Conservation (phyloP, 2,797 vertebrate genomes). For the Brachymystax lenok region DNA sequence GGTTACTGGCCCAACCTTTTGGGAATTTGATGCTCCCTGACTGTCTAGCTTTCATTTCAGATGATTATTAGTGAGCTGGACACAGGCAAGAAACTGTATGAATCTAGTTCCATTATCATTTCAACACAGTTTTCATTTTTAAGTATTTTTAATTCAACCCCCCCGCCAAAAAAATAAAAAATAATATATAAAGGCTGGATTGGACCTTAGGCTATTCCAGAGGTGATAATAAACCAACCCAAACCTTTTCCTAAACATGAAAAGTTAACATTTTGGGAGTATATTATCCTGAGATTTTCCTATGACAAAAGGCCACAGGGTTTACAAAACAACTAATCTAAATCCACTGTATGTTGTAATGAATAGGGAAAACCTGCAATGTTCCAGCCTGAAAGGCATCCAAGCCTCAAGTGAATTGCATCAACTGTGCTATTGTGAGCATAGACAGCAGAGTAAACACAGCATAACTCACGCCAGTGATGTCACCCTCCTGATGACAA, state of each 20-base stretch:
- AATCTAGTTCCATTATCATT: too few species aligned
- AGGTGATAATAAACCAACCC: background rate
- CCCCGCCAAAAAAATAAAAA: too few species aligned
- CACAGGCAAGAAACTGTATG: too few species aligned
- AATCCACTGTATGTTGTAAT: background rate
- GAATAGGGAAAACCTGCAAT: slow-evolving; percentile 41
- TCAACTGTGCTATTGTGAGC: slow-evolving; percentile 38
- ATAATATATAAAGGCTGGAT: too few species aligned
- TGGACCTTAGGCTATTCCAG: too few species aligned
- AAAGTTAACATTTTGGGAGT: background rate
- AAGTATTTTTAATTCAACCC: too few species aligned
- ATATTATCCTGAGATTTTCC: background rate
- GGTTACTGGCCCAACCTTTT: too few species aligned
- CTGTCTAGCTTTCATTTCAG: too few species aligned
- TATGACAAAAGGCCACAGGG: background rate
- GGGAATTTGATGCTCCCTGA: too few species aligned
- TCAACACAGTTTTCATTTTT: too few species aligned
- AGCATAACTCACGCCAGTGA: slow-evolving; percentile 20
- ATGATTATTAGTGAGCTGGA: too few species aligned
- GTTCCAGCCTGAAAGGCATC: slow-evolving; percentile 40
- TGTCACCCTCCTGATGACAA: slow-evolving; percentile 21
- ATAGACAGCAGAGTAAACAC: slow-evolving; percentile 39
- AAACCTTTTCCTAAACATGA: background rate
- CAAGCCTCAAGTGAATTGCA: slow-evolving; percentile 35
- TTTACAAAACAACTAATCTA: background rate